phyloP scores from a whole-genome alignment of 1,140 invertebrate genomes.

The Trichomalopsis sarcophagae region DNA sequence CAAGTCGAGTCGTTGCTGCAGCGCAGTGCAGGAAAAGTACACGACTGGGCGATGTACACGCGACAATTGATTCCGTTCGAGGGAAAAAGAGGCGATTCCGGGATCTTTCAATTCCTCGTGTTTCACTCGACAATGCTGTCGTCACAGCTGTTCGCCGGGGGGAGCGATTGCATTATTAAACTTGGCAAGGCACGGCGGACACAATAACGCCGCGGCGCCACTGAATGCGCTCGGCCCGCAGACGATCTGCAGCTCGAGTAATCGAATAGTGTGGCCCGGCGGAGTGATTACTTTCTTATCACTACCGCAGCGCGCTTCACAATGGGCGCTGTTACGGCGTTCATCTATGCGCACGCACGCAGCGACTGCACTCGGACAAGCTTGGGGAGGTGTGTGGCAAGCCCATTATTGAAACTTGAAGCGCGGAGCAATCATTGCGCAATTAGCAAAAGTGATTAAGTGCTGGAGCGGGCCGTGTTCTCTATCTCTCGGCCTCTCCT shows the following conservation, averaged over 20 bases:
- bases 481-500: background rate
- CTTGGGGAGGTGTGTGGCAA: slow-evolving; percentile 58
- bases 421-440: slow-evolving; percentile 67
- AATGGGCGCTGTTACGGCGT: slow-evolving; percentile 61
- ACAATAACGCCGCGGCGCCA: background rate
- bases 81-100: too few species aligned
- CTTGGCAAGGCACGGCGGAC: background rate
- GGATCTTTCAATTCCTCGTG: background rate
- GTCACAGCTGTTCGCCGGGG: background rate
- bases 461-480: slow-evolving; percentile 56
- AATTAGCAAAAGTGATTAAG: slow-evolving; percentile 71
- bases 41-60: too few species aligned
- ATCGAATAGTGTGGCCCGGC: slow-evolving; percentile 62
- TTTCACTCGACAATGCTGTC: background rate
- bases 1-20: background rate
- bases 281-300: slow-evolving; percentile 67
- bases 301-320: slow-evolving; percentile 48
- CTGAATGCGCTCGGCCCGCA: background rate
- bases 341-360: slow-evolving; percentile 49
- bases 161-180: slow-evolving; percentile 14
- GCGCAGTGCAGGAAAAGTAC: too few species aligned
- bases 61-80: too few species aligned
- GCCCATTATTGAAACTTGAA: slow-evolving; percentile 69
- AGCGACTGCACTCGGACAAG: slow-evolving; percentile 8
- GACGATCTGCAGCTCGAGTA: slow-evolving; percentile 39